Base-by-base conservation (phyloP, 1,140 invertebrate species). In the Aradophagus sp. region DNA sequence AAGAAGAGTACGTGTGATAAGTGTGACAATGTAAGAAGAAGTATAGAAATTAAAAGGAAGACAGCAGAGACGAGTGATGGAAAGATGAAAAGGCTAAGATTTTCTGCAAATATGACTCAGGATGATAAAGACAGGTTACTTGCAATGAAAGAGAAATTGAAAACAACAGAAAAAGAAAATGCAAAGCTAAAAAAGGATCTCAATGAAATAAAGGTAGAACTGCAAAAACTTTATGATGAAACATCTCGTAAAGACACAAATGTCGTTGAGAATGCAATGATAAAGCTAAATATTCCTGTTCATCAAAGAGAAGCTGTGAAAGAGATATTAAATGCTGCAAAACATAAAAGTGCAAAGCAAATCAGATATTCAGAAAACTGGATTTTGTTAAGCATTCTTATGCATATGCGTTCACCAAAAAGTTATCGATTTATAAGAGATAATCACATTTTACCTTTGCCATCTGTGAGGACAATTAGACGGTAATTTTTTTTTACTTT, bases 361-460 rank as follows among this genome's bases (percentile, higher is more conserved):
- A 39, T 34, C 7, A 34, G 39, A 2, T 71, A 66, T 35, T 44
- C 52, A 0, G 61, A 71, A 42, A 31, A 66, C 15, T 71, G 68
- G 52, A 15, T 65, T 1, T 10, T 66, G 7, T 29, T 71, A 23
- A 59, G 52, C 39, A 26, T 71, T 17, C 14, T 71, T 2, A 56
- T 71, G 44, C 44, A 71, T 14, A 59, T 66, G 41, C 39, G 52
- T 5, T 71, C 61, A 23, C 68, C 68, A 11, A 50, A 38, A 52
- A 10, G 12, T 0, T 66, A 66, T 13, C 20, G 19, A 17, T 59
- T 66, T 32, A 23, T 71, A 6, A 35, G 47, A 11, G 34, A 41
- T 2, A 61, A 73, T 19, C 38, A 55, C 4, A 48, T 59, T 48
- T 55, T 73, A 11, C 69, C 63, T 16, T 42, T 73, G 10, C 69